A percentile compares a stretch with the other conserved stretches of the same genome.
Evolutionary conservation across 2,888 invertebrate species (phyloP).

Genomic region (Bugulina stolonifera): DNA sequence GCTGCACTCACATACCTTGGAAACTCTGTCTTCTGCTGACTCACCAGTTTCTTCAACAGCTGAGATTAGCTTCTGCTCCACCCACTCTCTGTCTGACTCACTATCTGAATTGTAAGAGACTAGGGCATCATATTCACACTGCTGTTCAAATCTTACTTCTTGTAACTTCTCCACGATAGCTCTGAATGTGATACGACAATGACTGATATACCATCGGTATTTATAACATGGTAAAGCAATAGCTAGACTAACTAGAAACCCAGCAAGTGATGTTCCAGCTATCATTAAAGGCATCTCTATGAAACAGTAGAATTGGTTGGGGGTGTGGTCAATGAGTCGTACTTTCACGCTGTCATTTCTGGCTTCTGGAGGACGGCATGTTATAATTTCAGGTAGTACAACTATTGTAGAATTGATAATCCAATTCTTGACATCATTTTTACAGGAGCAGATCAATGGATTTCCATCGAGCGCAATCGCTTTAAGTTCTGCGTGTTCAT

Average conservation of each 20-base stretch:
- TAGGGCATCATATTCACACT: background rate
- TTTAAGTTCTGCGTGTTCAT: background rate
- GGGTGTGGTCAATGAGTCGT: background rate
- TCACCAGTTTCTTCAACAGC: background rate
- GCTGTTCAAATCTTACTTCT: background rate
- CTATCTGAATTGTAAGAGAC: background rate
- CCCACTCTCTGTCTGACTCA: background rate
- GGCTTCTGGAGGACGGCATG: background rate
- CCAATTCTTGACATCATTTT: background rate
- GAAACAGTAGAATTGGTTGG: background rate
- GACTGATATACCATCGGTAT: slow-evolving; percentile 11
- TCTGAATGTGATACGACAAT: background rate
- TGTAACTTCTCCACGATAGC: background rate
- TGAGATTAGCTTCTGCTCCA: background rate
- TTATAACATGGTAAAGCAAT: background rate
- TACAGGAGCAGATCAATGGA: background rate
- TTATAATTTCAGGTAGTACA: background rate
- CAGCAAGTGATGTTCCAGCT: background rate
- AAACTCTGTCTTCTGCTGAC: background rate
- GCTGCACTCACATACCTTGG: too few species aligned
- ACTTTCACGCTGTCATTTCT: background rate
- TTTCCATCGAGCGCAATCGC: background rate
- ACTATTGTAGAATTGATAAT: background rate
- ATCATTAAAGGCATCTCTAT: background rate
- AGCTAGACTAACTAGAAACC: background rate